Base-by-base conservation (phyloP, 2,113 vertebrate species). In the Indicator indicator region DNA sequence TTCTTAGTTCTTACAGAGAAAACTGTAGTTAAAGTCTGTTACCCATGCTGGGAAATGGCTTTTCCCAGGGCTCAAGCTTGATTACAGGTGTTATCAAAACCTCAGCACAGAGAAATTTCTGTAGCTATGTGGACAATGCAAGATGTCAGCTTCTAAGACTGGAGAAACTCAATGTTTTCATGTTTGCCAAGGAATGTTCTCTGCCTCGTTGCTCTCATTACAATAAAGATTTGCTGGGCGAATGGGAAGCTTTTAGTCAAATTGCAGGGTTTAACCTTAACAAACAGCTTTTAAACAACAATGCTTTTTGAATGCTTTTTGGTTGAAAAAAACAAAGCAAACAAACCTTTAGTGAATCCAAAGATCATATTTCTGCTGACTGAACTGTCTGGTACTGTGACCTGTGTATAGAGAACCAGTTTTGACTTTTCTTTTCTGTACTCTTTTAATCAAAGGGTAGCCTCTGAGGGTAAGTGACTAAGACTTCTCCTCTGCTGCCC, bases 381-480 rank as follows among this genome's bases (percentile, higher is more conserved):
- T 98, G 97, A 98, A 97, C 97, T 98, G 97, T 98, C 98, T 98
- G 98, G 98, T 98, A 97, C 97, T 98, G 95, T 98, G 96, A 97
- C 9, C 38, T 97, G 83, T 93, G 96, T 97, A 84, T 88, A 91
- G 98, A 98, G 98, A 98, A 98, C 98, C 98, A 94, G 80, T 98
- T 98, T 98, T 98, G 98, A 98, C 98, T 98, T 97, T 97, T 98
- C 97, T 98, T 98, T 98, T 98, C 98, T 98, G 98, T 98, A 98
- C 98, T 98, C 98, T 98, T 98, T 98, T 98, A 96, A 98, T 98
- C 98, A 95, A 98, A 98, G 98, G 98, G 98, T 98, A 98, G 98
- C 98, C 98, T 98, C 98, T 98, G 98, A 98, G 98, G 98, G 98
- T 98, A 98, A 98, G 98, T 98, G 98, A 98, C 98, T 98, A 98